phyloP scores from a whole-genome alignment of 2,113 vertebrate species.

The Columbina picui region DNA sequence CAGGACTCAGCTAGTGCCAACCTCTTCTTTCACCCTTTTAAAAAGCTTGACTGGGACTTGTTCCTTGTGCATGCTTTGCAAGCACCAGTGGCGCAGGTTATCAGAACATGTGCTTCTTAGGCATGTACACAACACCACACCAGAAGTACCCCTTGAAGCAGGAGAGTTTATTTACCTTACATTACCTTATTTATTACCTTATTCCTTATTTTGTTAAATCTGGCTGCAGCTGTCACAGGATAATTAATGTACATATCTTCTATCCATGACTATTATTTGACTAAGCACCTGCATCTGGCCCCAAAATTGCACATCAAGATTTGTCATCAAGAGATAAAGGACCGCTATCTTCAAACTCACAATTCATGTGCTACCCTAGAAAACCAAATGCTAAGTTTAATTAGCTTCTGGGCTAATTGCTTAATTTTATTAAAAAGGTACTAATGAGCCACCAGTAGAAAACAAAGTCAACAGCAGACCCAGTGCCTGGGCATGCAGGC shows the following conservation, averaged over 20 bases:
- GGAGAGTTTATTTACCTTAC: background rate
- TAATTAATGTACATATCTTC: background rate
- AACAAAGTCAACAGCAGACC: background rate
- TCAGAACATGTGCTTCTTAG: background rate
- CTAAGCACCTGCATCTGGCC: background rate
- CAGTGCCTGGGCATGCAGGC: background rate
- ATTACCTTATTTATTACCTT: too few species aligned
- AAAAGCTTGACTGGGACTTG: background rate
- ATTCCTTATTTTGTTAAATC: slow-evolving; percentile 20
- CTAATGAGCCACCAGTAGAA: background rate
- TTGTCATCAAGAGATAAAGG: background rate
- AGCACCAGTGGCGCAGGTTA: background rate
- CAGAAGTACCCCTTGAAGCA: background rate
- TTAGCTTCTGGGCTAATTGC: background rate
- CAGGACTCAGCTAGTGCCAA: background rate
- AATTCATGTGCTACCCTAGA: background rate
- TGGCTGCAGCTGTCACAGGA: background rate
- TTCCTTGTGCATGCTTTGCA: background rate
- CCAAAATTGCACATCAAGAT: background rate
- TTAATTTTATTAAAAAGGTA: background rate
- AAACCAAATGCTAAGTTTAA: slow-evolving; percentile 3
- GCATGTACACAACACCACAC: background rate
- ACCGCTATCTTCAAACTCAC: background rate
- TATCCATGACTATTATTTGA: background rate
- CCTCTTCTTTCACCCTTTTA: background rate